Conservation (phyloP, 2,113 vertebrate species). For the Apodemus speciosus region DNA sequence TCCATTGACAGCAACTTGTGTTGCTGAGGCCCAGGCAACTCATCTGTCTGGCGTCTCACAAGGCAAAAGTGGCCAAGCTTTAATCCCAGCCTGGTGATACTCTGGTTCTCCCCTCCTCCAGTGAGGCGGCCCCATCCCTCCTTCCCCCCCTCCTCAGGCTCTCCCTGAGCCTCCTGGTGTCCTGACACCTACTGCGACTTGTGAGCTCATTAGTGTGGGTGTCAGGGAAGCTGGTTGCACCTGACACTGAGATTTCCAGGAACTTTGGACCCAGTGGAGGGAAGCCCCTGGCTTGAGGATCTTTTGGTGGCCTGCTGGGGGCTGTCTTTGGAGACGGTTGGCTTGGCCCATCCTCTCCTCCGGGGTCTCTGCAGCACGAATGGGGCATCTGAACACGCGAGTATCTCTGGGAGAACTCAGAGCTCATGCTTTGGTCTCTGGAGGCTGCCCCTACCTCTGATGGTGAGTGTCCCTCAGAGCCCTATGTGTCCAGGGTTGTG, state of each 20-base stretch:
- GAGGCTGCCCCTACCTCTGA: not conserved
- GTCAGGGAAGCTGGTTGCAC: not conserved
- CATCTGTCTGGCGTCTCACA: not conserved
- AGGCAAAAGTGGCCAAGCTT: not conserved
- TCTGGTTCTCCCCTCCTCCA: not conserved
- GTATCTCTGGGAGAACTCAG: not conserved
- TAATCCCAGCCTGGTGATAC: not conserved
- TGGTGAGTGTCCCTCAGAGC: not conserved
- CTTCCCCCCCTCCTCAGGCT: not conserved
- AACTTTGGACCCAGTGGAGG: rapidly evolving
- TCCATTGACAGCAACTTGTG: not conserved
- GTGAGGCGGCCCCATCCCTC: not conserved
- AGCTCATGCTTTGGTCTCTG: not conserved
- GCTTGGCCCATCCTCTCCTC: not conserved
- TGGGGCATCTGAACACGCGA: not conserved
- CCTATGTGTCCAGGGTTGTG: not conserved
- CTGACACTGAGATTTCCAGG: not conserved
- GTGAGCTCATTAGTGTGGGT: constrained; percentile 1
- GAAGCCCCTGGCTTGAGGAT: not conserved
- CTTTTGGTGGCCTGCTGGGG: rapidly evolving
- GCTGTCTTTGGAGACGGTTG: not conserved
- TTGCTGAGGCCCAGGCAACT: too few relatives aligned
- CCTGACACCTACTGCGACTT: not conserved
- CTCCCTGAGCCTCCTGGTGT: rapidly evolving
- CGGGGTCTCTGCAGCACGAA: not conserved